Evolutionary conservation across 2,113 vertebrate genomes (phyloP).

Genomic region (Esox niger): DNA sequence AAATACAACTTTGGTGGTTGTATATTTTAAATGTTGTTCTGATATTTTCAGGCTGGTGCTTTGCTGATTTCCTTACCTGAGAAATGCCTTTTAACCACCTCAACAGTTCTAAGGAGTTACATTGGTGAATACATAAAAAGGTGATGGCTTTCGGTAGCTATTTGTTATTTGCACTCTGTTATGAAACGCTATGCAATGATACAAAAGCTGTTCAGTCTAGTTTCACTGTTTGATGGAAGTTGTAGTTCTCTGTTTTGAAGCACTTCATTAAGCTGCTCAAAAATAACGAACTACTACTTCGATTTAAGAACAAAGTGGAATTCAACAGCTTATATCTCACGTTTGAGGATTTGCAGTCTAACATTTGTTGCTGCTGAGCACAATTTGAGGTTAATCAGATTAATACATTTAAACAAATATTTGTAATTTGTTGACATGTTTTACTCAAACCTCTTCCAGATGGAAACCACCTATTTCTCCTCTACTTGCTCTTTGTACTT

Average conservation of each 20-base stretch:
- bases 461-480: slow-evolving; percentile 76
- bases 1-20: background rate
- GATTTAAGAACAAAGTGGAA: too few species aligned
- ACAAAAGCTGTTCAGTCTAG: too few species aligned
- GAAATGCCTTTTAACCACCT: slow-evolving; percentile 86
- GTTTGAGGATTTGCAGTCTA: too few species aligned
- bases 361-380: too few species aligned
- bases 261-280: too few species aligned
- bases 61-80: slow-evolving; percentile 85
- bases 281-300: too few species aligned
- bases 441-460: slow-evolving; percentile 38
- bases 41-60: slow-evolving; percentile 73
- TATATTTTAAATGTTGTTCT: background rate
- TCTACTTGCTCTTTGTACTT: slow-evolving; percentile 82
- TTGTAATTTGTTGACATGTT: too few species aligned
- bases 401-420: too few species aligned
- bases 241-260: too few species aligned
- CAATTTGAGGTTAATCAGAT: too few species aligned
- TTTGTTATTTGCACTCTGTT: background rate
- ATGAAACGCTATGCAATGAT: background rate
- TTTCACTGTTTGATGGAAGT: too few species aligned
- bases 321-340: too few species aligned
- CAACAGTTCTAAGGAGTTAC: slow-evolving; percentile 80
- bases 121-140: slow-evolving; percentile 79
- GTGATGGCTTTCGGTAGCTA: slow-evolving; percentile 56